A percentile compares a stretch with the other conserved stretches of the same genome.
These are phyloP conservation scores for Crotophaga sulcirostris DNA, from an alignment of 2,113 vertebrate species.

Conservation along the genomic window DNA sequence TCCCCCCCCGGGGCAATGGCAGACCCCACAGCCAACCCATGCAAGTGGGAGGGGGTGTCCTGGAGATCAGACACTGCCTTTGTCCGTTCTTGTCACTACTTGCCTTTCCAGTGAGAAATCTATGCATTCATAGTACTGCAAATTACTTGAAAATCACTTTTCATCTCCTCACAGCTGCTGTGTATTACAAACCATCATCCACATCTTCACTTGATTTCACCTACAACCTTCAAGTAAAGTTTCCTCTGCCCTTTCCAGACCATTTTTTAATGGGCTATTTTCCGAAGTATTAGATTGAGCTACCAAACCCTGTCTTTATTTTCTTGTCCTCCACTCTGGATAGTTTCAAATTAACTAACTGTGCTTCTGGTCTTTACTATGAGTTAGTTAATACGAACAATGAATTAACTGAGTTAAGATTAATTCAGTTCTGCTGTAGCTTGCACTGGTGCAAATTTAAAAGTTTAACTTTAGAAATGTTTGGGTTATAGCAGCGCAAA, in stretches of 20 bases:
- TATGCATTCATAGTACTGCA: not conserved
- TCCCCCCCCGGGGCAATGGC: fast-evolving
- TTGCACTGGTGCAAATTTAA: not conserved
- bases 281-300: not conserved
- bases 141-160: not conserved
- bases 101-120: not conserved
- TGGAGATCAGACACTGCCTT: fast-evolving
- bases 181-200: too few species aligned
- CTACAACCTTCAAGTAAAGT: not conserved
- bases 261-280: not conserved
- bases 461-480: not conserved
- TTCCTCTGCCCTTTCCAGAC: not conserved
- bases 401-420: not conserved
- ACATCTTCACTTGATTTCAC: not conserved
- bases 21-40: not conserved
- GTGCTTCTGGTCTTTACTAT: not conserved
- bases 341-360: not conserved
- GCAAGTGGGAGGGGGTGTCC: not conserved
- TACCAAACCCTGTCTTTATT: not conserved
- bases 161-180: not conserved
- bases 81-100: not conserved
- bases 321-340: not conserved
- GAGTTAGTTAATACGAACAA: not conserved
- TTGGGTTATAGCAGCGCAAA: not conserved
- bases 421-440: not conserved